Percentiles rank a stretch among this genome's conserved stretches.
phyloP scores from a whole-genome alignment of 2,113 vertebrate species.

The Alligator mississippiensis region DNA sequence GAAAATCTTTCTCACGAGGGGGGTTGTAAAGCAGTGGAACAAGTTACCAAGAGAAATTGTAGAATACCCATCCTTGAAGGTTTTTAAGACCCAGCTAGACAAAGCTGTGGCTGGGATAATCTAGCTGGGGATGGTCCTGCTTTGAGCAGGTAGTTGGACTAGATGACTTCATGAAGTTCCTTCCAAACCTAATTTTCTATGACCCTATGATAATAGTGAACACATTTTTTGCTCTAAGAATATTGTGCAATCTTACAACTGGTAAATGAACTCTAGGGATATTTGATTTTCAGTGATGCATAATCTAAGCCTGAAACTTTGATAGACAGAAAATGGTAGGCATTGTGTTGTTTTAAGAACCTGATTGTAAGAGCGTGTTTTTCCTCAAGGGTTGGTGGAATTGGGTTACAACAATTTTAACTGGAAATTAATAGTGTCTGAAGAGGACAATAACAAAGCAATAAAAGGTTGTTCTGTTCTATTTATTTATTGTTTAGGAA shows the following conservation, averaged over 20 bases:
- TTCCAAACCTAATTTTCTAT: too few relatives aligned
- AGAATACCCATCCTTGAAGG: too few relatives aligned
- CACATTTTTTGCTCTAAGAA: accelerated
- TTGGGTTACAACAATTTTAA: not conserved
- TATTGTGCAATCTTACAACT: not conserved
- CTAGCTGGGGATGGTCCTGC: too few relatives aligned
- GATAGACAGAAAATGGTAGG: not conserved
- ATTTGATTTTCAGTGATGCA: not conserved
- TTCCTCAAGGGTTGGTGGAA: not conserved
- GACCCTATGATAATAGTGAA: not conserved
- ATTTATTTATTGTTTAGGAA: not conserved
- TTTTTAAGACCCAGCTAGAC: too few relatives aligned
- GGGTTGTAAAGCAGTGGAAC: too few relatives aligned
- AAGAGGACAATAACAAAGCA: not conserved
- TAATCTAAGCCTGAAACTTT: not conserved
- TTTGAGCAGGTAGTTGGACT: too few relatives aligned
- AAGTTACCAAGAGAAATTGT: too few relatives aligned
- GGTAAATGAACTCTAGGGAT: not conserved
- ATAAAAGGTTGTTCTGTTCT: not conserved
- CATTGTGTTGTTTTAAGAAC: not conserved
- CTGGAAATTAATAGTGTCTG: not conserved
- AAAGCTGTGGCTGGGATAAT: too few relatives aligned
- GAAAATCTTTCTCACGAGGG: too few relatives aligned
- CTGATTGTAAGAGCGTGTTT: not conserved
- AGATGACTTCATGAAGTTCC: too few relatives aligned